These are phyloP conservation scores for Galleria mellonella DNA, from an alignment of 1,140 invertebrate species.

Conservation along the genomic window DNA sequence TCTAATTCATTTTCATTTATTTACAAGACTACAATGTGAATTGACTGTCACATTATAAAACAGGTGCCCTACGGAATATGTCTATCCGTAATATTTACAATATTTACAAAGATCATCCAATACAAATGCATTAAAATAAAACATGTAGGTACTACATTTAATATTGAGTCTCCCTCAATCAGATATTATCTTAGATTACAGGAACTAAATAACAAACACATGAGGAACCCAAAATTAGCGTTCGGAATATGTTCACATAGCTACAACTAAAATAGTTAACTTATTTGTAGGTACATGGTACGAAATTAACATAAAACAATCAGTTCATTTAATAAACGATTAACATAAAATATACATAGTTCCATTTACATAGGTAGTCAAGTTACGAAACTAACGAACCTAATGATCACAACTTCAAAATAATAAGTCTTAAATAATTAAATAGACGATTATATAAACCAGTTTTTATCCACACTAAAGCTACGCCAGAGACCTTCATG, in stretches of 20 bases:
- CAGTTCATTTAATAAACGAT: constrained; percentile 40
- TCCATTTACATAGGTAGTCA: too few relatives aligned
- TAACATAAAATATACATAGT: neutral
- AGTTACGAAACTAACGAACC: too few relatives aligned
- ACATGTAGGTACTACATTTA: constrained; percentile 24
- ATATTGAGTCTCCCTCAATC: constrained; percentile 11
- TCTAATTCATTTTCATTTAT: constrained; percentile 68
- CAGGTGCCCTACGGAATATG: constrained; percentile 37
- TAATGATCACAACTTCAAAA: too few relatives aligned
- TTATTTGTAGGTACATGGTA: constrained; percentile 26
- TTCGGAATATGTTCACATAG: constrained; percentile 24
- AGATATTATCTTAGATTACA: constrained; percentile 34
- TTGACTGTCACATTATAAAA: constrained; percentile 69
- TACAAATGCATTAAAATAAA: constrained; percentile 46
- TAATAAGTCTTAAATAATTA: too few relatives aligned
- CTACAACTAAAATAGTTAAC: constrained; percentile 26
- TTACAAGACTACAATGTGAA: constrained; percentile 66
- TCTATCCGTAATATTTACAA: constrained; percentile 51
- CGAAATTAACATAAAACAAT: constrained; percentile 31
- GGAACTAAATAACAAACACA: constrained; percentile 55
- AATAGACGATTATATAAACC: too few relatives aligned
- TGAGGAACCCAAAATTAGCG: constrained; percentile 31
- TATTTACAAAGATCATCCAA: constrained; percentile 52
- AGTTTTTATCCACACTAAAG: too few relatives aligned
- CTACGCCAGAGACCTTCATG: too few relatives aligned